phyloP scores from a whole-genome alignment of 1,140 invertebrate species.

The Phymastichus coffea region DNA sequence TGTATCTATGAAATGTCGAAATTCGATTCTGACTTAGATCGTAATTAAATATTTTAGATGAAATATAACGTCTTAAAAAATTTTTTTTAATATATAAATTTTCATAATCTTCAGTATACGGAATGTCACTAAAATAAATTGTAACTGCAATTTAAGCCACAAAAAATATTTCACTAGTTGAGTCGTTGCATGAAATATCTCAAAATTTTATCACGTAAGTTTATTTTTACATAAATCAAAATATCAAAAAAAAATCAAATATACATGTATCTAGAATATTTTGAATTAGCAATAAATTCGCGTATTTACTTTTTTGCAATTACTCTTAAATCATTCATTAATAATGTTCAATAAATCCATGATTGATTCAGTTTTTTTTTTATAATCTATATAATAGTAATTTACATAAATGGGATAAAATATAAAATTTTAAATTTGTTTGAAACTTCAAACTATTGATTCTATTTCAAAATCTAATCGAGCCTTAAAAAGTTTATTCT shows the following conservation, averaged over 20 bases:
- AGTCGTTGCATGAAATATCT: slow-evolving; percentile 2
- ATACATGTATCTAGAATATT: slow-evolving; percentile 8
- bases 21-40: slow-evolving; percentile 5
- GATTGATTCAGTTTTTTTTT: slow-evolving; percentile 2
- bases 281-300: slow-evolving; percentile 9
- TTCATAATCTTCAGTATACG: too few species aligned
- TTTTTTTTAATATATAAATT: too few species aligned
- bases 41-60: slow-evolving; percentile 19
- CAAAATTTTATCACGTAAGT: slow-evolving; percentile 7
- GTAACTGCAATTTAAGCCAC: too few species aligned
- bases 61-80: too few species aligned
- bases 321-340: background rate
- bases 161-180: too few species aligned
- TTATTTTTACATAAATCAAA: too few species aligned
- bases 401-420: background rate
- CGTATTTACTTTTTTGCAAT: slow-evolving; percentile 12
- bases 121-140: too few species aligned
- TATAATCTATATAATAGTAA: slow-evolving; percentile 3
- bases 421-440: slow-evolving; percentile 10
- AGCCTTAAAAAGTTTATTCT: too few species aligned
- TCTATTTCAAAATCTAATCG: too few species aligned
- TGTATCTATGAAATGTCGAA: slow-evolving; percentile 18
- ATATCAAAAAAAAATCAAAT: too few species aligned
- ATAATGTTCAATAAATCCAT: slow-evolving; percentile 10
- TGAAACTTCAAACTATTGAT: too few species aligned